Percentiles rank a stretch among this genome's conserved stretches.
Evolutionary conservation across 2,888 invertebrate genomes (phyloP).

Genomic region (Tenthredo notha): DNA sequence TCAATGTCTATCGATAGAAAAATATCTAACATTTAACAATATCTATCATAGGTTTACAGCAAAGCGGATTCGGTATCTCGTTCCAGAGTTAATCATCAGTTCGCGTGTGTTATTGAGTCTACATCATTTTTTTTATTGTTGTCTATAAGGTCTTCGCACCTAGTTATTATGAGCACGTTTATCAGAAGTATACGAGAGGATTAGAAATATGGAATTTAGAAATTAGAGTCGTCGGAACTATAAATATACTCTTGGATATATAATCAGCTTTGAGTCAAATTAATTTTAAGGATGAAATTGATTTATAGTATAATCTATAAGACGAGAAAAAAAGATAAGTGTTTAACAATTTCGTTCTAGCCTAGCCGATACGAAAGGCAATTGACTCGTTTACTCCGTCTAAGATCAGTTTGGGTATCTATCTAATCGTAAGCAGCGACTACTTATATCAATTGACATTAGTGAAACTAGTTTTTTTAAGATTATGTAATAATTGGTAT

Average conservation of each 20-base stretch:
- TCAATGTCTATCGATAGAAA: neutral
- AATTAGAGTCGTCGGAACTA: neutral
- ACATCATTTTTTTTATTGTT: neutral
- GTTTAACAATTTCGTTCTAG: conserved; percentile 7
- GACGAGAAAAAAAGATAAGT: neutral
- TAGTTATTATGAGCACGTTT: conserved; percentile 13
- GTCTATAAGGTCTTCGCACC: neutral
- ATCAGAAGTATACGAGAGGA: conserved; percentile 23
- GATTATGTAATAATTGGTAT: conserved; percentile 6
- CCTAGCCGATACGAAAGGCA: neutral
- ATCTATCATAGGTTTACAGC: neutral
- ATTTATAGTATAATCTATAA: neutral
- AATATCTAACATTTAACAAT: conserved; percentile 5
- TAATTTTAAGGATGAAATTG: conserved; percentile 4
- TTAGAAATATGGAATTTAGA: neutral
- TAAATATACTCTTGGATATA: conserved; percentile 26
- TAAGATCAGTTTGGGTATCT: neutral
- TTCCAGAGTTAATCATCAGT: conserved; percentile 10
- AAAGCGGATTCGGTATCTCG: conserved; percentile 13
- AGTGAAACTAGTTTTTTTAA: conserved; percentile 52
- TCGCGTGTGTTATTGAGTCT: conserved; percentile 9
- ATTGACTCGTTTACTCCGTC: neutral
- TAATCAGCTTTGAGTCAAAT: neutral
- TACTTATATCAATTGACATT: conserved; percentile 54
- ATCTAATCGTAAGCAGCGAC: neutral